These are phyloP conservation scores for Cephus spinipes DNA, from an alignment of 2,888 invertebrate genomes.

Conservation along the genomic window DNA sequence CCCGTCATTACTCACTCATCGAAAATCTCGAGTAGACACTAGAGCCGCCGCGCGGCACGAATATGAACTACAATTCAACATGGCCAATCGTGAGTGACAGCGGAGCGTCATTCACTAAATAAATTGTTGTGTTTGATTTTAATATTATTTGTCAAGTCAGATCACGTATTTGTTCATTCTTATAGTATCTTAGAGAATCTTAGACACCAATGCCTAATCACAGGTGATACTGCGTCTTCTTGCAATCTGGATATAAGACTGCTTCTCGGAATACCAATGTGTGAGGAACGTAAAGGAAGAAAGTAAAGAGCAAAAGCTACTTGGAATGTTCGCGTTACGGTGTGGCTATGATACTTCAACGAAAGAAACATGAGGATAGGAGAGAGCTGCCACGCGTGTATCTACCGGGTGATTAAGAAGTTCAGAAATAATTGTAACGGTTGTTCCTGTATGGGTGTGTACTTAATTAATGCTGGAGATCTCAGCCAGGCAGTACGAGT, in stretches of 20 bases:
- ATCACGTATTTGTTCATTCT: not conserved
- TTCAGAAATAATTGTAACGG: slow-evolving; percentile 3
- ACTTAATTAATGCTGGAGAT: slow-evolving; percentile 2
- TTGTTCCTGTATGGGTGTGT: not conserved
- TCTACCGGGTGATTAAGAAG: slow-evolving; percentile 7
- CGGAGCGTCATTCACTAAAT: not conserved
- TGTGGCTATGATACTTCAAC: not conserved
- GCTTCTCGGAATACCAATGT: not conserved
- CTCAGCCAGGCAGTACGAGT: not conserved
- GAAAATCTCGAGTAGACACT: slow-evolving; percentile 25
- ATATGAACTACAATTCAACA: not conserved
- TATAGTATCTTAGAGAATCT: too few relatives aligned
- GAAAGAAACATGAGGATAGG: not conserved
- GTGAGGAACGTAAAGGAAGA: not conserved
- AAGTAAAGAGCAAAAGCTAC: not conserved
- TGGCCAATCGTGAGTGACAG: not conserved
- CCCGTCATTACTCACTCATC: slow-evolving; percentile 33
- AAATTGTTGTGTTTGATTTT: not conserved
- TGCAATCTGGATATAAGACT: not conserved
- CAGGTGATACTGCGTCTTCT: not conserved
- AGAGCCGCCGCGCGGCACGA: not conserved
- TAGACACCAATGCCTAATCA: not conserved
- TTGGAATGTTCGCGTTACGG: not conserved
- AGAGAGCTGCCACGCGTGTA: slow-evolving; percentile 1
- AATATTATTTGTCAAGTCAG: not conserved